A percentile compares a stretch with the other conserved stretches of the same genome.
Conservation (phyloP, 1,140 invertebrate species). For the Episyrphus balteatus region DNA sequence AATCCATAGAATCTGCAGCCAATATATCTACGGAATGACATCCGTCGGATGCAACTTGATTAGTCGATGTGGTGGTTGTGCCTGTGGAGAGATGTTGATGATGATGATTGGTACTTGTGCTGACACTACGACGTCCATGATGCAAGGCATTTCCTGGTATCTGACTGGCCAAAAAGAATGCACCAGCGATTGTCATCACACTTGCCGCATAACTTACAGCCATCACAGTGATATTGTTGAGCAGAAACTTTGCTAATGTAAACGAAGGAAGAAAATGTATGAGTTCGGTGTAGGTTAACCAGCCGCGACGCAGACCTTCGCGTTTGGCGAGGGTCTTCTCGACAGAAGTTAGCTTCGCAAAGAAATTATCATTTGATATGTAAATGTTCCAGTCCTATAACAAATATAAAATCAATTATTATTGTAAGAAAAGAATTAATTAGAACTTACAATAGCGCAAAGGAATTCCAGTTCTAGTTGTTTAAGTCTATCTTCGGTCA, state of each 20-base stretch:
- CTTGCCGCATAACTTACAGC: constrained; percentile 60
- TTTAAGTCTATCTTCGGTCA: constrained; percentile 66
- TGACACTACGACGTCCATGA: constrained; percentile 6
- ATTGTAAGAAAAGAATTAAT: constrained; percentile 2
- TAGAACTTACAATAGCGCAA: constrained; percentile 67
- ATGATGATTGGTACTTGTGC: constrained; percentile 1
- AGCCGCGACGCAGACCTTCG: constrained; percentile 62
- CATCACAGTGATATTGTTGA: constrained; percentile 52
- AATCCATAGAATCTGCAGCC: not conserved
- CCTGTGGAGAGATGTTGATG: constrained; percentile 4
- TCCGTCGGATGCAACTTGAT: not conserved
- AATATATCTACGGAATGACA: not conserved
- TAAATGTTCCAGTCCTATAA: constrained; percentile 74
- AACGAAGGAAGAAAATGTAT: constrained; percentile 46
- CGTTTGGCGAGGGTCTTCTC: constrained; percentile 58
- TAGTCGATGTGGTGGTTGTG: not conserved
- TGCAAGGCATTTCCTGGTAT: constrained; percentile 40
- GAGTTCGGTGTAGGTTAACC: constrained; percentile 79
- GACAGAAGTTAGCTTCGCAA: constrained; percentile 52
- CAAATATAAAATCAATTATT: constrained; percentile 10
- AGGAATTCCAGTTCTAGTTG: constrained; percentile 80
- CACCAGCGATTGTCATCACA: constrained; percentile 57
- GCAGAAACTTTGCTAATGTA: constrained; percentile 43
- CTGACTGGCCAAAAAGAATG: constrained; percentile 51
- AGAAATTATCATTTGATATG: constrained; percentile 59